These are phyloP conservation scores for Folsomia candida DNA, from an alignment of 2,888 invertebrate species.

Conservation along the genomic window DNA sequence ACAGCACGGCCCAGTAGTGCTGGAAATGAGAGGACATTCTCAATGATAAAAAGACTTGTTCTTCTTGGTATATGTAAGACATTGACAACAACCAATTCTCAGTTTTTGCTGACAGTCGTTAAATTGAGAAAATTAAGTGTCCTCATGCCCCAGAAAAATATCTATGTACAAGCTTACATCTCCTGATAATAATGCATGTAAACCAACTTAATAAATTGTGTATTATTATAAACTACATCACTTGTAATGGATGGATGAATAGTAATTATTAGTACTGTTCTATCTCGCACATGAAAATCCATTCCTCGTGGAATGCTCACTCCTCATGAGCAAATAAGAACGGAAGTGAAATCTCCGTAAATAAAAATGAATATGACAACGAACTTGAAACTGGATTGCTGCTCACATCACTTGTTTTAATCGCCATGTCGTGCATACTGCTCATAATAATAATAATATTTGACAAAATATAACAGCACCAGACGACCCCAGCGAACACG, in stretches of 20 bases:
- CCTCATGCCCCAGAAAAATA: neutral
- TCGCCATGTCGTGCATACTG: no score
- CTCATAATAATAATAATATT: no score
- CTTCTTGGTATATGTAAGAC: no score
- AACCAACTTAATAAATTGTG: no score
- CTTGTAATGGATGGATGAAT: neutral
- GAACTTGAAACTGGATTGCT: neutral
- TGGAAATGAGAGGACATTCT: neutral
- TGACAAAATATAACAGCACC: no score
- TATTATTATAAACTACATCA: no score
- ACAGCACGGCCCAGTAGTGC: neutral
- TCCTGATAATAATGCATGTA: no score
- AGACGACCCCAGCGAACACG: no score
- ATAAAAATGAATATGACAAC: neutral
- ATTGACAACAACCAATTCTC: neutral
- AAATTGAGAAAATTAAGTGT: neutral
- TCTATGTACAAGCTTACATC: no score
- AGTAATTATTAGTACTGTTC: neutral
- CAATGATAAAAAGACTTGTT: neutral
- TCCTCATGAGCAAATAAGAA: neutral
- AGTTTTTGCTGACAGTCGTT: neutral
- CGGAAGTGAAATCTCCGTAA: slow-evolving; percentile 3
- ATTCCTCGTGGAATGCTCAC: no score
- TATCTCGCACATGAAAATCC: neutral
- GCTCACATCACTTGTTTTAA: neutral